These are phyloP conservation scores for Drosophila ustulata DNA, from an alignment of 2,888 invertebrate genomes.

Conservation along the genomic window DNA sequence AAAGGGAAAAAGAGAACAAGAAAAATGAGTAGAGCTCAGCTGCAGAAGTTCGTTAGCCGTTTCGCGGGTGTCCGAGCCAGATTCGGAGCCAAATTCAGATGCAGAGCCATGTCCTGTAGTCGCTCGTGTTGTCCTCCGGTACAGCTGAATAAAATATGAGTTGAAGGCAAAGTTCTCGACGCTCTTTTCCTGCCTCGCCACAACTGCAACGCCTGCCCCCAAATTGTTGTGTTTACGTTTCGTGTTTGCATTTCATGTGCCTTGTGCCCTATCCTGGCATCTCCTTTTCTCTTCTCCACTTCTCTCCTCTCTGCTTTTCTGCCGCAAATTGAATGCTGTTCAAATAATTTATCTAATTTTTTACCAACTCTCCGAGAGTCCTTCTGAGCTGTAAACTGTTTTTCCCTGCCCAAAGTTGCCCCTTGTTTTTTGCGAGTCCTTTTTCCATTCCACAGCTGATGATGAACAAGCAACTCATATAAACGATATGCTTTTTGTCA, in stretches of 20 bases:
- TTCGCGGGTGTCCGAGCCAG: slow-evolving; percentile 7
- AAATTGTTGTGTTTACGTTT: slow-evolving; percentile 56
- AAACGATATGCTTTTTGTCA: slow-evolving; percentile 29
- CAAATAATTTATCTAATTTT: slow-evolving; percentile 70
- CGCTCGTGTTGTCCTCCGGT: slow-evolving; percentile 51
- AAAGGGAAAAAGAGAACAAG: slow-evolving; percentile 30
- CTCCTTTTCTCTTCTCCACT: background rate
- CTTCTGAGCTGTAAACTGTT: slow-evolving; percentile 1
- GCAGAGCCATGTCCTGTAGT: background rate
- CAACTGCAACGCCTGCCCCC: slow-evolving; percentile 28
- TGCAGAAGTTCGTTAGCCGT: slow-evolving; percentile 63
- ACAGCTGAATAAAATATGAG: slow-evolving; percentile 70
- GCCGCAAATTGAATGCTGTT: slow-evolving; percentile 69
- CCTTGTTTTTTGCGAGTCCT: slow-evolving; percentile 1
- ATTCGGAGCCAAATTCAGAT: slow-evolving; percentile 17
- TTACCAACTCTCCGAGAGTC: slow-evolving; percentile 26
- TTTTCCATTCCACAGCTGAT: slow-evolving; percentile 6
- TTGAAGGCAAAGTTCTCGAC: slow-evolving; percentile 55
- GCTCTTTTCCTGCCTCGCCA: slow-evolving; percentile 47
- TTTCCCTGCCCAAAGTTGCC: background rate
- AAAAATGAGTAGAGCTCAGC: slow-evolving; percentile 61
- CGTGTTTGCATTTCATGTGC: slow-evolving; percentile 64
- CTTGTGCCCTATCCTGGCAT: slow-evolving; percentile 24
- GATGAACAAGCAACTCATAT: slow-evolving; percentile 19
- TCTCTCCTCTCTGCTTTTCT: slow-evolving; percentile 9